A percentile compares a stretch with the other conserved stretches of the same genome.
These are phyloP conservation scores for Noctilio leporinus DNA, from an alignment of 2,113 vertebrate species.

Conservation along the genomic window DNA sequence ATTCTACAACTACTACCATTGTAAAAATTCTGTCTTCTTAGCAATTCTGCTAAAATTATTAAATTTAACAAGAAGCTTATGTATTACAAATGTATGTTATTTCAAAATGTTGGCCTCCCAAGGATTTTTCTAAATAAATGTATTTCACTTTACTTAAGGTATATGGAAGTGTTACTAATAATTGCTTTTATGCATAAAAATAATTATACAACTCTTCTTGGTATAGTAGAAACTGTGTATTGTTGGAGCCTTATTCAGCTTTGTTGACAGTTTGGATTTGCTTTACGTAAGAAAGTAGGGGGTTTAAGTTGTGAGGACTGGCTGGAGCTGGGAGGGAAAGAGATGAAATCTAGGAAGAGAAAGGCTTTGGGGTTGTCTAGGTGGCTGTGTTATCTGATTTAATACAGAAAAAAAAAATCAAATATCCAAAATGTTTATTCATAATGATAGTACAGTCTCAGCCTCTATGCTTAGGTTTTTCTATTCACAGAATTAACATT, in stretches of 20 bases:
- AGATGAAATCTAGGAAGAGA: not conserved
- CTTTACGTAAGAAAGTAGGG: not conserved
- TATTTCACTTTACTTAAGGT: conserved; percentile 28
- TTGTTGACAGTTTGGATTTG: not conserved
- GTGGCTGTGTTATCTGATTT: not conserved
- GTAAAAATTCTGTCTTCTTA: not conserved
- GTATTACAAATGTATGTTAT: not conserved
- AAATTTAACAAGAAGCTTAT: conserved; percentile 23
- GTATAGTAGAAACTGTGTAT: not conserved
- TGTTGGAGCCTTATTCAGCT: not conserved
- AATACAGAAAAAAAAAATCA: not conserved
- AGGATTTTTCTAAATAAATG: not conserved
- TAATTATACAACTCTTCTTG: not conserved
- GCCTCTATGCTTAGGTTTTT: not conserved
- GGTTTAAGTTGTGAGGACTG: not conserved
- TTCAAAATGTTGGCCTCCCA: not conserved
- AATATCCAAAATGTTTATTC: not conserved
- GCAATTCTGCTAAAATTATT: not conserved
- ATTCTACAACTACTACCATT: not conserved
- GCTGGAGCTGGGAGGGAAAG: rapidly evolving
- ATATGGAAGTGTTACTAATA: conserved; percentile 14
- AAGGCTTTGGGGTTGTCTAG: not conserved
- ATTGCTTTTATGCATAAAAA: conserved; percentile 33
- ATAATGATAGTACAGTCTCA: too few relatives aligned
- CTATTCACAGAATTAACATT: not conserved